Evolutionary conservation across 1,140 invertebrate species (phyloP).

Genomic region (Pseudomyrmex gracilis): DNA sequence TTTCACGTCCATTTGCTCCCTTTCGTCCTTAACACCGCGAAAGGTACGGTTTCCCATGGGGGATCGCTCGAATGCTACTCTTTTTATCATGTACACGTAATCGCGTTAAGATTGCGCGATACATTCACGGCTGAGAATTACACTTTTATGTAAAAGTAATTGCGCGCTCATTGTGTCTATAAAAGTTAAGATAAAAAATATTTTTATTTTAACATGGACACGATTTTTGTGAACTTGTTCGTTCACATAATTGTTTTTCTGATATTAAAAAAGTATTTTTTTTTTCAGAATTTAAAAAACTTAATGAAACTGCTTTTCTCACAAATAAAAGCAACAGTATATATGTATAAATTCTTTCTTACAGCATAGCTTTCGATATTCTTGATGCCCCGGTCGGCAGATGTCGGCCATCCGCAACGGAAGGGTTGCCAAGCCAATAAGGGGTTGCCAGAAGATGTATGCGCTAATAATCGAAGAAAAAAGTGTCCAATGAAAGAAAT

Average conservation of each 20-base stretch:
- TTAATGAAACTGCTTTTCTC: too few species aligned
- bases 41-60: slow-evolving; percentile 80
- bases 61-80: slow-evolving; percentile 56
- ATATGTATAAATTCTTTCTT: slow-evolving; percentile 19
- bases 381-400: slow-evolving; percentile 71
- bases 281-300: too few species aligned
- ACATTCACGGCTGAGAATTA: neutral
- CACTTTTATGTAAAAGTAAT: slow-evolving; percentile 23
- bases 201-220: neutral
- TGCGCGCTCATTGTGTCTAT: neutral
- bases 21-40: slow-evolving; percentile 79
- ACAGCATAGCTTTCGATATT: slow-evolving; percentile 27
- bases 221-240: neutral
- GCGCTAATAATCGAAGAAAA: slow-evolving; percentile 86
- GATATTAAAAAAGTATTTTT: neutral
- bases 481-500: slow-evolving; percentile 85
- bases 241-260: neutral
- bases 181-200: neutral
- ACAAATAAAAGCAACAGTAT: neutral
- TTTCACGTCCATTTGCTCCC: slow-evolving; percentile 79
- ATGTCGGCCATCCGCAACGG: slow-evolving; percentile 79
- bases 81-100: slow-evolving; percentile 55
- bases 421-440: slow-evolving; percentile 81
- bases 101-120: slow-evolving; percentile 46
- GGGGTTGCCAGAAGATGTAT: slow-evolving; percentile 83